Conservation (phyloP, 2,113 vertebrate species). For the Anhinga rufa region DNA sequence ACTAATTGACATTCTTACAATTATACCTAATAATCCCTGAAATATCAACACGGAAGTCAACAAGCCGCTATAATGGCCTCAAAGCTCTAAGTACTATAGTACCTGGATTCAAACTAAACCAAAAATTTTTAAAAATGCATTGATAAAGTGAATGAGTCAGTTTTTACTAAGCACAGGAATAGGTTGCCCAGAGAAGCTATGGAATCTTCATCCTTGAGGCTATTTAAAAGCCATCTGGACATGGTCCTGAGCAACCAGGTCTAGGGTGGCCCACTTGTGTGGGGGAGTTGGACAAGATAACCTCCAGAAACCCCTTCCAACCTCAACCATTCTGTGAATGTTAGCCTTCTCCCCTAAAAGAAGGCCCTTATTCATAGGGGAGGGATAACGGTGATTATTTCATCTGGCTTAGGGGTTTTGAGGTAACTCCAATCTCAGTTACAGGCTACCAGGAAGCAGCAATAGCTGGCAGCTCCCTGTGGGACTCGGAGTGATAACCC, state of each 20-base stretch:
- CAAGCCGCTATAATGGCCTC: not conserved
- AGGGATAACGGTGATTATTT: not conserved
- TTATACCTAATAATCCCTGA: not conserved
- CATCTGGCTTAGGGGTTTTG: not conserved
- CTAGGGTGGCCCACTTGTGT: not conserved
- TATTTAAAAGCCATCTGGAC: not conserved
- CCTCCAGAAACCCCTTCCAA: not conserved
- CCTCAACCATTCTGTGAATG: not conserved
- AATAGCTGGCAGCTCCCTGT: not conserved
- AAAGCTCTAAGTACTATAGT: not conserved
- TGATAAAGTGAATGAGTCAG: not conserved
- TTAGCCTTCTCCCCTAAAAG: not conserved
- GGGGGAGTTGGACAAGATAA: not conserved
- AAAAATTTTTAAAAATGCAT: not conserved
- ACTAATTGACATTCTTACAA: not conserved
- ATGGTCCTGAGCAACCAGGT: not conserved
- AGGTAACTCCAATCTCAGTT: not conserved
- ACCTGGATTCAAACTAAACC: not conserved
- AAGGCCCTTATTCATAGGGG: fast-evolving
- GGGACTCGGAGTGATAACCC: not conserved
- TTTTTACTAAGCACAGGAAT: not conserved
- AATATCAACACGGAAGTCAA: not conserved
- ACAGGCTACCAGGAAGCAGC: not conserved
- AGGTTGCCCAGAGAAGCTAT: not conserved
- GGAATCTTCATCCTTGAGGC: not conserved